Evolutionary conservation across 1,140 invertebrate genomes (phyloP), one percentile per base, ranked within the genome.

Genomic region (Babylonia areolata): DNA sequence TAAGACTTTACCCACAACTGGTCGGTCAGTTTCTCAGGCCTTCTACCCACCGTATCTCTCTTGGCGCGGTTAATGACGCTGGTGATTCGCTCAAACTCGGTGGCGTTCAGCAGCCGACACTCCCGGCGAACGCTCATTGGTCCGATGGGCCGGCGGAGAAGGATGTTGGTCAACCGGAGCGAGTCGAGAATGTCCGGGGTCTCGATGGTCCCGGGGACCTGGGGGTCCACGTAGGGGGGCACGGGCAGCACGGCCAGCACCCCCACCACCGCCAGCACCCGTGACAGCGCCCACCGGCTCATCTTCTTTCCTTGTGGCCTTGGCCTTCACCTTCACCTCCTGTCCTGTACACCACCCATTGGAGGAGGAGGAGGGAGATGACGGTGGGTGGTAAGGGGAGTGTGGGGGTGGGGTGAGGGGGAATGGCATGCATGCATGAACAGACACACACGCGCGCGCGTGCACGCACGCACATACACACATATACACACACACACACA

Each of bases 21-120:
- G n/a, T n/a, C n/a, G n/a, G n/a, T n/a, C n/a, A n/a, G n/a, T n/a
- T n/a, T n/a, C n/a, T n/a, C 46, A 51, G 46, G 46, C 17, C 17
- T 17, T 75, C 15, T 39, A 15, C 88, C 87, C 35, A 89, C 88
- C 78, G 88, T 89, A 46, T 89, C 88, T 28, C 71, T 35, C 54
- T 89, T 89, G 35, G 88, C 88, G 0, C 81, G 58, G n/a, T 85
- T 86, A 51, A 89, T 79, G 17, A 86, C 88, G 58, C 85, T 54
- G 3, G 87, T 85, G 39, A 89, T 86, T 2, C 71, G 71, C 42
- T 87, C 85, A 39, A 81, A 85, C 77, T 89, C 86, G 28, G 85
- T 82, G 33, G 64, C 3, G 87, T 83, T 87, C 17, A 89, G 80
- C 69, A 88, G 33, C 6, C 87, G 86, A 58, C 88, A 89, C n/a